Percentiles rank a stretch among this genome's conserved stretches.
Evolutionary conservation across 2,888 invertebrate species (phyloP).

Genomic region (Taphrorychus bicolor): DNA sequence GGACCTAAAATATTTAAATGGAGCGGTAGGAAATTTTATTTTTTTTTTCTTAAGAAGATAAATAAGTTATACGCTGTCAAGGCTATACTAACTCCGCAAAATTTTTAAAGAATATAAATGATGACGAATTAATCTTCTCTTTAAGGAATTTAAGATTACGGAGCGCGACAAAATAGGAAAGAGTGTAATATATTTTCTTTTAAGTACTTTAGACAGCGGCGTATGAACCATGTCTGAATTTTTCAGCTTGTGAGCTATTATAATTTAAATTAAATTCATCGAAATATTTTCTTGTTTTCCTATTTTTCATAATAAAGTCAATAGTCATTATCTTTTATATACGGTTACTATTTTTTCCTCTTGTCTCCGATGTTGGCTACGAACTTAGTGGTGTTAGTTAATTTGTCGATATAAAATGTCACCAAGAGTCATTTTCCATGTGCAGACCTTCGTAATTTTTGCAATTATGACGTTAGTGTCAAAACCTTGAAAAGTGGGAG

Average conservation of each 20-base stretch:
- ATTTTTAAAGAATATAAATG: conserved; percentile 38
- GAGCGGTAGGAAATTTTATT: conserved; percentile 27
- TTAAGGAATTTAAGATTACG: conserved; percentile 7
- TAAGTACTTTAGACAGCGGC: not conserved
- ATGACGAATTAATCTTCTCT: conserved; percentile 24
- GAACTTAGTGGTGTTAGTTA: no score
- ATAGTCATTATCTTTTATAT: no score
- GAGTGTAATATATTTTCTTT: not conserved
- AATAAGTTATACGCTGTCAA: conserved; percentile 33
- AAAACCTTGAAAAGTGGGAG: no score
- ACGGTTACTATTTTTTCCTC: no score
- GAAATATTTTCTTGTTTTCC: no score
- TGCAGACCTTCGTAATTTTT: no score
- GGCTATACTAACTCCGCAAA: conserved; percentile 21
- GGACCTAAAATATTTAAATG: conserved; percentile 36
- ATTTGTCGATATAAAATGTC: no score
- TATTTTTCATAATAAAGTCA: no score
- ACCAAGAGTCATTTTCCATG: no score
- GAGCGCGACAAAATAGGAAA: conserved; percentile 4
- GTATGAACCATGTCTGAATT: not conserved
- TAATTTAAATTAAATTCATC: no score
- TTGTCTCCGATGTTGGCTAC: no score
- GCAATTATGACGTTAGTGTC: no score
- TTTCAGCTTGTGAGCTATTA: not conserved
- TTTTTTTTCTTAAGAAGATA: conserved; percentile 37